Percentiles rank a stretch among this genome's conserved stretches.
Conservation (phyloP, 2,888 invertebrate species). For the Pteria penguin region DNA sequence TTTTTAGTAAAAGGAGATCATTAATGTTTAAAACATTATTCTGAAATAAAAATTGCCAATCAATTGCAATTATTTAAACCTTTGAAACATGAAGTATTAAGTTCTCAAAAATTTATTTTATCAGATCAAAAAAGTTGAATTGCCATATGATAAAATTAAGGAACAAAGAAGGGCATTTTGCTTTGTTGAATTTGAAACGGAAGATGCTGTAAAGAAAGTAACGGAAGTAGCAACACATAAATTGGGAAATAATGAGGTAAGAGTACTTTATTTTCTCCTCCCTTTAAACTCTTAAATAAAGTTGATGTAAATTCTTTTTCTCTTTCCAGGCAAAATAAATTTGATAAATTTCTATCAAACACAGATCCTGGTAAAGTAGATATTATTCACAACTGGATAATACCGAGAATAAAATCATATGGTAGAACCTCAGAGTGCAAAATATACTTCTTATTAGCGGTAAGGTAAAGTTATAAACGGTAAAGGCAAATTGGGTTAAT, state of each 20-base stretch:
- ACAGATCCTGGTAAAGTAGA: not conserved
- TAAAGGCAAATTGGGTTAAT: too few relatives aligned
- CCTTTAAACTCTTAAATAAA: not conserved
- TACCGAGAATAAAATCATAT: not conserved
- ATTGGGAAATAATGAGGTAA: conserved; percentile 92
- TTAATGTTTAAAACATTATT: too few relatives aligned
- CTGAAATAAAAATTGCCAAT: too few relatives aligned
- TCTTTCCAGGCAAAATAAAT: conserved; percentile 20
- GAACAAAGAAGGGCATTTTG: conserved; percentile 98
- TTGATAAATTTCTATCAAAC: not conserved
- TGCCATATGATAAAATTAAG: conserved; percentile 98
- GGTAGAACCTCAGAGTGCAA: conserved; percentile 20
- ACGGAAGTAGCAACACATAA: conserved; percentile 62
- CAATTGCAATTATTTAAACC: too few relatives aligned
- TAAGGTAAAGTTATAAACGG: too few relatives aligned
- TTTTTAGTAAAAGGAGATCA: too few relatives aligned
- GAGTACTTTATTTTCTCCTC: conserved; percentile 76
- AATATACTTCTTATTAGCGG: conserved; percentile 27
- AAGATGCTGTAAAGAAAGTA: conserved; percentile 92
- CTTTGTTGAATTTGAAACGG: conserved; percentile 98
- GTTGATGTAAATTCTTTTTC: conserved; percentile 17
- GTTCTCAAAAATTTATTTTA: too few relatives aligned
- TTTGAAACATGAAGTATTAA: too few relatives aligned
- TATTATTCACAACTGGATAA: not conserved
- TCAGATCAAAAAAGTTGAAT: conserved; percentile 97